Evolutionary conservation across 2,113 vertebrate species (phyloP).

Genomic region (Ranitomeya imitator): DNA sequence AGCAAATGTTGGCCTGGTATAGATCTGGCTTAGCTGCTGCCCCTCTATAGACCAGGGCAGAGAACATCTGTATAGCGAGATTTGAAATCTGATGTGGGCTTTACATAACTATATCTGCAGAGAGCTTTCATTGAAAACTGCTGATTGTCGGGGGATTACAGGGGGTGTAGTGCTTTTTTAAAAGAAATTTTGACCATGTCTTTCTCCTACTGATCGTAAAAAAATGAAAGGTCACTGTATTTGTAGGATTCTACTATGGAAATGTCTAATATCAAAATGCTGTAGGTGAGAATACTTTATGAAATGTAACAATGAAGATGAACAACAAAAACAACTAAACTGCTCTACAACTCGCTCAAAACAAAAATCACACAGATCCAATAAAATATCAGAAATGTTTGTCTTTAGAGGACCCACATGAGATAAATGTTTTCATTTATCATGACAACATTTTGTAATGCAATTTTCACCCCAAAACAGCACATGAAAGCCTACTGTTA

Average conservation of each 20-base stretch:
- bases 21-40: too few species aligned
- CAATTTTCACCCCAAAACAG: constrained; percentile 26
- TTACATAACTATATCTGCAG: neutral
- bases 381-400: constrained; percentile 15
- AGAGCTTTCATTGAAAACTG: neutral
- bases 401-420: neutral
- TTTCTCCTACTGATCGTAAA: neutral
- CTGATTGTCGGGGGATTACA: neutral
- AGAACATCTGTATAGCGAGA: too few species aligned
- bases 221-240: neutral
- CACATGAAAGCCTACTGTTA: constrained; percentile 57
- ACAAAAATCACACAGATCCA: neutral
- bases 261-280: neutral
- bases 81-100: neutral
- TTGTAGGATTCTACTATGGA: neutral
- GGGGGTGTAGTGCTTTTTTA: neutral
- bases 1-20: too few species aligned
- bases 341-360: neutral
- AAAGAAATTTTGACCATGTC: neutral
- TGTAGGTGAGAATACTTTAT: neutral
- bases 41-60: too few species aligned
- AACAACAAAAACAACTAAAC: neutral
- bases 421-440: constrained; percentile 18
- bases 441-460: constrained; percentile 27
- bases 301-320: neutral